Percentiles rank a stretch among this genome's conserved stretches.
Evolutionary conservation across 2,888 invertebrate genomes (phyloP).

Genomic region (Eucriotettix oculatus): DNA sequence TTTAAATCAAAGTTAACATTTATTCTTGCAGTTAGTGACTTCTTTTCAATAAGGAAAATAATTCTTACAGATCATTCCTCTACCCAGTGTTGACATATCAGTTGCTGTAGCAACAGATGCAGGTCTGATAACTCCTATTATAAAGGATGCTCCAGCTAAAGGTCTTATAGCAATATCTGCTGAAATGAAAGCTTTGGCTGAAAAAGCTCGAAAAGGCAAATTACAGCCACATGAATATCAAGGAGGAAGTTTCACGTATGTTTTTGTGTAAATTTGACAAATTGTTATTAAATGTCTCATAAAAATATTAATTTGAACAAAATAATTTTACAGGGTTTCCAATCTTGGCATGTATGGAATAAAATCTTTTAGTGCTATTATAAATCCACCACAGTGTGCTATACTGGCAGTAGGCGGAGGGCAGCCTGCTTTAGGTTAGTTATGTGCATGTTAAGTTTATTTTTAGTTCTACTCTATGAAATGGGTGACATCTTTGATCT

Average conservation of each 20-base stretch:
- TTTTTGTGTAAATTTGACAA: slow-evolving; percentile 5
- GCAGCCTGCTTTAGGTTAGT: slow-evolving; percentile 22
- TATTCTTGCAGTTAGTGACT: too few relatives aligned
- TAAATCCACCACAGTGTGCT: slow-evolving; percentile 49
- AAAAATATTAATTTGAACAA: neutral
- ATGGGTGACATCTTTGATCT: too few relatives aligned
- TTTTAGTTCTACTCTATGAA: too few relatives aligned
- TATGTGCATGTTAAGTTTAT: too few relatives aligned
- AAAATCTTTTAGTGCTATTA: slow-evolving; percentile 44
- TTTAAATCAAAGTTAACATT: too few relatives aligned
- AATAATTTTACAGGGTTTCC: slow-evolving; percentile 35
- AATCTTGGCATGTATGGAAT: slow-evolving; percentile 53
- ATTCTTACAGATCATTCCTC: neutral
- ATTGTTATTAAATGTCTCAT: neutral
- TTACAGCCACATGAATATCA: slow-evolving; percentile 50
- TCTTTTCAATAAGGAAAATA: too few relatives aligned
- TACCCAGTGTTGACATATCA: slow-evolving; percentile 32
- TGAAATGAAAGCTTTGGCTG: slow-evolving; percentile 33
- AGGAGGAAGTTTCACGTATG: slow-evolving; percentile 37
- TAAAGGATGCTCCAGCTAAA: slow-evolving; percentile 34
- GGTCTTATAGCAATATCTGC: slow-evolving; percentile 35
- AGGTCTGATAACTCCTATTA: slow-evolving; percentile 48
- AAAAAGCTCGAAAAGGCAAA: slow-evolving; percentile 39
- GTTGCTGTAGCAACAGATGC: slow-evolving; percentile 46
- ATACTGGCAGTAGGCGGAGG: slow-evolving; percentile 41